These are phyloP conservation scores for Druceiella hillmani DNA, from an alignment of 2,888 invertebrate species.

Conservation along the genomic window DNA sequence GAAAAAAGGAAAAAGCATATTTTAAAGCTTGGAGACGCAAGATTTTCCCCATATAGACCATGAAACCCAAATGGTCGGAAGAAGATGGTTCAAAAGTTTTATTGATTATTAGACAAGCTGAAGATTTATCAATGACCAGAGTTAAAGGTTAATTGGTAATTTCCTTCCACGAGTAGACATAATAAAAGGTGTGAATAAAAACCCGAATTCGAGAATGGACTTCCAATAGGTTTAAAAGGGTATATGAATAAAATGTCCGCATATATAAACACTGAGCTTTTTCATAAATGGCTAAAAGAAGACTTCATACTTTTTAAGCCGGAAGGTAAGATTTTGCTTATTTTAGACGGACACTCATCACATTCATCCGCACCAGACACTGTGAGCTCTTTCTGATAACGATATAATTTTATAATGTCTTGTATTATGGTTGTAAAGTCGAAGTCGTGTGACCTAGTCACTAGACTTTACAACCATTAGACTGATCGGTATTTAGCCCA, in stretches of 20 bases:
- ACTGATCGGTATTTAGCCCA: slow-evolving; percentile 22
- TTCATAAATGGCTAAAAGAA: slow-evolving; percentile 24
- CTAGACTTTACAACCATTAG: slow-evolving; percentile 23
- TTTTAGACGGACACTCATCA: slow-evolving; percentile 28
- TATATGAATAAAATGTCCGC: slow-evolving; percentile 22
- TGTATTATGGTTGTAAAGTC: too few species aligned
- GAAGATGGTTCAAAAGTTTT: slow-evolving; percentile 24
- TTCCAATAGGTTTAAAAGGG: slow-evolving; percentile 17
- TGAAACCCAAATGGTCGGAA: slow-evolving; percentile 24
- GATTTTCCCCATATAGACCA: slow-evolving; percentile 25
- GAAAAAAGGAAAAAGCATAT: slow-evolving; percentile 21
- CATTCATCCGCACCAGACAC: slow-evolving; percentile 21
- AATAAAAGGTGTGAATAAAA: slow-evolving; percentile 22
- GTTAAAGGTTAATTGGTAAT: slow-evolving; percentile 21
- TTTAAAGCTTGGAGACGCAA: slow-evolving; percentile 19
- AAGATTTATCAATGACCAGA: slow-evolving; percentile 27
- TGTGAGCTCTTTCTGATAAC: slow-evolving; percentile 23
- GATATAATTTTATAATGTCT: slow-evolving; percentile 24
- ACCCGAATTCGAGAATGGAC: slow-evolving; percentile 15
- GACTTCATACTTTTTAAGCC: slow-evolving; percentile 24
- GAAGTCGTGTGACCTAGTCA: too few species aligned
- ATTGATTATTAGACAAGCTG: slow-evolving; percentile 24
- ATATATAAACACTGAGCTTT: slow-evolving; percentile 22
- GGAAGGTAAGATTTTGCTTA: slow-evolving; percentile 23
- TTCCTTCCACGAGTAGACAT: slow-evolving; percentile 22